Percentiles rank a stretch among this genome's conserved stretches.
phyloP scores from a whole-genome alignment of 2,888 invertebrate species.

The Allolobophora icterica region DNA sequence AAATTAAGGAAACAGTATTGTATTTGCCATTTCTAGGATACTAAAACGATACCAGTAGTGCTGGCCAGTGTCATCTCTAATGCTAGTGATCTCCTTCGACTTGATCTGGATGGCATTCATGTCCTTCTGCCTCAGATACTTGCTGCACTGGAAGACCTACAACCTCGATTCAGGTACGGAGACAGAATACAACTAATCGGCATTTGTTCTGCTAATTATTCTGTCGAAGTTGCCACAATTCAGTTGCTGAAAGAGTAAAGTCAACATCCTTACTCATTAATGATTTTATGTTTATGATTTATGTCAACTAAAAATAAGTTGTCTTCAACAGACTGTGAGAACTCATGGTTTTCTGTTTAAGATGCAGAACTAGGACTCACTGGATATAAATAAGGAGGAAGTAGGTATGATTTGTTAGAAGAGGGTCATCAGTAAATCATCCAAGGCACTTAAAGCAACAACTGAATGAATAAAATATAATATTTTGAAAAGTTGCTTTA shows the following conservation, averaged over 20 bases:
- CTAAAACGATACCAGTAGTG: constrained; percentile 67
- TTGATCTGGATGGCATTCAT: constrained; percentile 90
- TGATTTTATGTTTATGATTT: too few relatives aligned
- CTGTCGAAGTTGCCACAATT: neutral
- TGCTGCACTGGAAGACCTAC: constrained; percentile 85
- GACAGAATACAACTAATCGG: neutral
- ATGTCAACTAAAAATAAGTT: neutral
- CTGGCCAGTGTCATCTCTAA: constrained; percentile 81
- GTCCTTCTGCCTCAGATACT: constrained; percentile 88
- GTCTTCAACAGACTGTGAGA: neutral
- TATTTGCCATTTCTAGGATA: constrained; percentile 10
- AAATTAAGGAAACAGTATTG: neutral
- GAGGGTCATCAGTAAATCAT: neutral
- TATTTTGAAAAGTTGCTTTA: neutral
- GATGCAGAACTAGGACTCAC: neutral
- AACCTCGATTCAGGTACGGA: constrained; percentile 75
- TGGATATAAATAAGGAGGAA: neutral
- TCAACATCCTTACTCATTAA: neutral
- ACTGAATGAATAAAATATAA: neutral
- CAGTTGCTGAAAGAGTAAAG: neutral
- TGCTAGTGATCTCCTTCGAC: constrained; percentile 77
- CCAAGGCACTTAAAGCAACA: neutral
- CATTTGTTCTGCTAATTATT: neutral
- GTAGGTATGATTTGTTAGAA: neutral
- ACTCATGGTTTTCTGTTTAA: neutral